Base-by-base conservation (phyloP, 1,140 invertebrate species). In the Drosophila rhopaloa region DNA sequence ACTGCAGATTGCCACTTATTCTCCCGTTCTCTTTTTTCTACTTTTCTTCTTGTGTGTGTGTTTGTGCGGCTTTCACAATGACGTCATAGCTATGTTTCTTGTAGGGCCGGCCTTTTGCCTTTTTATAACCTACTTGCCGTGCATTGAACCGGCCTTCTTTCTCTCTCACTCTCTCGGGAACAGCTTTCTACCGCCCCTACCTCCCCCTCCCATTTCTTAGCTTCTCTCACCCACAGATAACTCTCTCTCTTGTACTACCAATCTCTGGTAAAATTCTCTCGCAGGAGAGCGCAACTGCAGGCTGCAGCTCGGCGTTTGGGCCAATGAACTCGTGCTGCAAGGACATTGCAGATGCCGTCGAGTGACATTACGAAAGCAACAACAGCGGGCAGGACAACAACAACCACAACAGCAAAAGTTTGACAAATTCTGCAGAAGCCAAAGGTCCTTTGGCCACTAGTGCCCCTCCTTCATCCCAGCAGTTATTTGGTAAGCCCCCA, bases 41-140 rank as follows among this genome's bases (percentile, higher is more conserved):
- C 50, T 27, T 51, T 35, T 29, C 10, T 47, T 5, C 8, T 50
- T 37, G 46, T 11, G n/a, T 53, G 50, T 35, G 38, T 41, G 50
- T 40, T 32, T 63, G 58, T 51, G 65, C 60, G 55, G 75, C 32
- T 50, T 72, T 89, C 67, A 78, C 43, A 78, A 75, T 89, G 84
- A 89, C 84, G 84, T 89, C 84, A 88, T 83, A 89, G 84, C 51
- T 50, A 41, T 16, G 56, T 10, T 14, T 29, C 35, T 27, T 58
- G 4, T 32, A 50, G 27, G 74, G 56, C 74, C 74, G 62, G 66
- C 75, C 68, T 75, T 76, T 71, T 63, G 66, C 63, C 53, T 63
- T 77, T 76, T 80, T 83, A 58, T 71, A 88, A 89, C 84, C 84
- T 83, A 89, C 60, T 89, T 89, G 80, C 43, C 80, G 84, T 81